These are phyloP conservation scores for Petrocephalus zakoni DNA, from an alignment of 2,113 vertebrate genomes.

Conservation along the genomic window DNA sequence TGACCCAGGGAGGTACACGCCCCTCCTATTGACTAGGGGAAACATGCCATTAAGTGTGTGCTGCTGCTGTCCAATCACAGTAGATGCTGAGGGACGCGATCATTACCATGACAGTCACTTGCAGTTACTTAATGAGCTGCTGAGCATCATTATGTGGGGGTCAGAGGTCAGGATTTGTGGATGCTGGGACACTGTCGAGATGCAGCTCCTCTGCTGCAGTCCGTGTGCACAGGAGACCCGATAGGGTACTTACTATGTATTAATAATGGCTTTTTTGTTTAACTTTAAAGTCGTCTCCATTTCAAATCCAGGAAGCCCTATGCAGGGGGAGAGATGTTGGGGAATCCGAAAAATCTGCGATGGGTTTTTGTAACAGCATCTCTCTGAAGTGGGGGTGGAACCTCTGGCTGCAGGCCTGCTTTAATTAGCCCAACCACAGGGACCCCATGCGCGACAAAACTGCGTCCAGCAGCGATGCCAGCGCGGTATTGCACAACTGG, in stretches of 20 bases:
- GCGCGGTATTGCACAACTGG: background rate
- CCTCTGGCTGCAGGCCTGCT: background rate
- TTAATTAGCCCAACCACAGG: background rate
- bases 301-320: background rate
- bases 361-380: background rate
- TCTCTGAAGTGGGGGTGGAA: background rate
- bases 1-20: background rate
- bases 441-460: background rate
- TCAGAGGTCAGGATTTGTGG: background rate
- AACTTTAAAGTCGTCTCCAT: background rate
- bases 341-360: background rate
- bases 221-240: background rate
- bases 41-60: background rate
- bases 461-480: background rate
- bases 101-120: background rate
- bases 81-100: background rate
- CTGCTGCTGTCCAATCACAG: background rate
- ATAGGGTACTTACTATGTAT: background rate
- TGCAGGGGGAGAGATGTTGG: background rate
- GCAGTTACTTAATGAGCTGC: background rate
- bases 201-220: background rate
- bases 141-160: background rate
- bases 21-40: background rate
- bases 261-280: background rate
- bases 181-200: background rate